Conservation (phyloP, 2,888 invertebrate species). For the Phengaris alcon region DNA sequence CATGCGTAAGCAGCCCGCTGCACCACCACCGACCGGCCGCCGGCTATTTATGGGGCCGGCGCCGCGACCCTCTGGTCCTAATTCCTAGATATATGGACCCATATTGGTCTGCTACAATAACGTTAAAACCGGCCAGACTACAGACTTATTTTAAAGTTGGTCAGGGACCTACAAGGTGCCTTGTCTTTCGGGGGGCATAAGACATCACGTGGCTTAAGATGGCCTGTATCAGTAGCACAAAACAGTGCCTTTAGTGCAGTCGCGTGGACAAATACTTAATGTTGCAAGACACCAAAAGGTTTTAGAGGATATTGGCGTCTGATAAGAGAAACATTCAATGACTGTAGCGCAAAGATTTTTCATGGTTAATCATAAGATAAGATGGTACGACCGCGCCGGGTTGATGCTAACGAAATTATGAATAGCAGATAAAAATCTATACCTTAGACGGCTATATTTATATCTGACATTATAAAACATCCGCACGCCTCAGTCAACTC, state of each 20-base stretch:
- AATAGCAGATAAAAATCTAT: neutral
- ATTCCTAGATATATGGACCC: neutral
- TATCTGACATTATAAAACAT: slow-evolving; percentile 17
- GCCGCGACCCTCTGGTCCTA: neutral
- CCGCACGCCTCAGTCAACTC: slow-evolving; percentile 1
- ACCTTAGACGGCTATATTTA: neutral
- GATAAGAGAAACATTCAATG: no score
- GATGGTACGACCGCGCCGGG: neutral
- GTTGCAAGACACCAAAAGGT: neutral
- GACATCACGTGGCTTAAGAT: no score
- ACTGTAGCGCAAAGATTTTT: neutral
- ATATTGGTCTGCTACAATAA: neutral
- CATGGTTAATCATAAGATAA: neutral
- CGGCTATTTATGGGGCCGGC: slow-evolving; percentile 17
- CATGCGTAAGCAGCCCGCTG: slow-evolving; percentile 9
- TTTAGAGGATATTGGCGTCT: no score
- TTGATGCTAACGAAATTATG: neutral
- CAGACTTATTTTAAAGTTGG: neutral
- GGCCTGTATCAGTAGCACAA: neutral
- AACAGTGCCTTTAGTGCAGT: neutral
- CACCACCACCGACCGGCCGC: slow-evolving; percentile 16
- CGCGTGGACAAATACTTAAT: neutral
- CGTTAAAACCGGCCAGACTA: neutral
- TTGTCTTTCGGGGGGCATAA: no score
- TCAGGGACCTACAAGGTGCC: neutral